Conservation (phyloP, 37 sponge, comb jelly and placozoan genomes). For the Cliona cf. orientalis region DNA sequence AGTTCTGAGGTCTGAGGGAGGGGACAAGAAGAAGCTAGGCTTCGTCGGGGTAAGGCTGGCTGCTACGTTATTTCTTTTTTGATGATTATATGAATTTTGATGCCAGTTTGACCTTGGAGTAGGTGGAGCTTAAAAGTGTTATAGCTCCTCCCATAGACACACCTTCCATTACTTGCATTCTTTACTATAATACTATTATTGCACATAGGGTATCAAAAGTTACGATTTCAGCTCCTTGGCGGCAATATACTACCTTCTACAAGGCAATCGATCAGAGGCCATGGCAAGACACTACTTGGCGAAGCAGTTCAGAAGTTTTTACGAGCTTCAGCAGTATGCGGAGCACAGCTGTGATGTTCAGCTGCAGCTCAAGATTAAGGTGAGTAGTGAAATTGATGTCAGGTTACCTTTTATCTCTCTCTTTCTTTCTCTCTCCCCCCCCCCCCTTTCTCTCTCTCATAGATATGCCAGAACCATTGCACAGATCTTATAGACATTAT, state of each 20-base stretch:
- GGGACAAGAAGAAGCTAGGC: not conserved
- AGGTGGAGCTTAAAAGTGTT: no score
- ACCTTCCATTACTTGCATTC: not conserved
- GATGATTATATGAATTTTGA: no score
- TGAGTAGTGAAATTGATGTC: no score
- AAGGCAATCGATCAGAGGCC: not conserved
- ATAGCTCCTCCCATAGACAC: no score
- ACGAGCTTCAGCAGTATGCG: not conserved
- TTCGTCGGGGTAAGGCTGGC: constrained; percentile 20
- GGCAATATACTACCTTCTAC: not conserved
- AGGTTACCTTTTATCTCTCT: no score
- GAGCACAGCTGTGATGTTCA: not conserved
- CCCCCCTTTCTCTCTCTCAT: no score
- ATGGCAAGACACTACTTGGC: not conserved
- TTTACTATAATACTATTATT: not conserved
- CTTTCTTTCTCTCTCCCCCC: no score
- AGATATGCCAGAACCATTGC: no score
- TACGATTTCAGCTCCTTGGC: not conserved
- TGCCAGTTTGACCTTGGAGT: no score
- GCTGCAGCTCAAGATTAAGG: not conserved
- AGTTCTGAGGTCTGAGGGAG: not conserved
- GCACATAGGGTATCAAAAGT: not conserved
- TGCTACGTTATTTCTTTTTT: no score
- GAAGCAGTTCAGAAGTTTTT: not conserved
- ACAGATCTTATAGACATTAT: no score